Conservation (phyloP, 2,113 vertebrate genomes). For the Nasalis larvatus region DNA sequence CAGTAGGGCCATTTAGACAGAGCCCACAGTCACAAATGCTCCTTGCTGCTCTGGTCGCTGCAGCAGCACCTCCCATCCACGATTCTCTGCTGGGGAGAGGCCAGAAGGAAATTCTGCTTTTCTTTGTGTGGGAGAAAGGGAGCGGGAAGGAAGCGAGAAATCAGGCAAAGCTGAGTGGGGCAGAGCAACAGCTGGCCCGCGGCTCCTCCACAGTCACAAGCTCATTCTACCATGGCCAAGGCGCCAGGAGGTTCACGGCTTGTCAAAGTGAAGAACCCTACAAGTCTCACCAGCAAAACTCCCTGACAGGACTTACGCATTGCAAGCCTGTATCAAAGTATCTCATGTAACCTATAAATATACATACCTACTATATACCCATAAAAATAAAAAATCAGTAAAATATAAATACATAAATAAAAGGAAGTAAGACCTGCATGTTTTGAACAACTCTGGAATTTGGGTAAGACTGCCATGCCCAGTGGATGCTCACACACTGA, state of each 20-base stretch:
- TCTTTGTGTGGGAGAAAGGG: not conserved
- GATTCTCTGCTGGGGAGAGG: not conserved
- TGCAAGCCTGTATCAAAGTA: no score
- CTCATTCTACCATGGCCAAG: not conserved
- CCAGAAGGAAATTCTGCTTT: not conserved
- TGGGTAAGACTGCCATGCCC: not conserved
- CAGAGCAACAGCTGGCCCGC: not conserved
- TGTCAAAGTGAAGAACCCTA: not conserved
- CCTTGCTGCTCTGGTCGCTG: fast-evolving
- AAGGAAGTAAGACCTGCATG: not conserved
- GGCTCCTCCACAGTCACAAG: not conserved
- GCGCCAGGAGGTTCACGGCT: fast-evolving
- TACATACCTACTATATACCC: no score
- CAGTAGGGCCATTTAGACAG: not conserved
- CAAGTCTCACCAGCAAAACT: not conserved
- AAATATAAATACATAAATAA: not conserved
- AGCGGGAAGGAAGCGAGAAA: not conserved
- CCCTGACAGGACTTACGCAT: no score
- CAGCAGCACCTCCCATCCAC: not conserved
- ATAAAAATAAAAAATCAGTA: not conserved
- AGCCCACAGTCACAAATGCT: no score
- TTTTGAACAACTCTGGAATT: not conserved
- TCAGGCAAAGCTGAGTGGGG: fast-evolving
- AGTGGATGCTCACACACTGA: fast-evolving
- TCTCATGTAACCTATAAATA: no score